Evolutionary conservation across 2,113 vertebrate species (phyloP), one percentile per base, ranked within the genome.

Genomic region (Rhadina sibilatrix): DNA sequence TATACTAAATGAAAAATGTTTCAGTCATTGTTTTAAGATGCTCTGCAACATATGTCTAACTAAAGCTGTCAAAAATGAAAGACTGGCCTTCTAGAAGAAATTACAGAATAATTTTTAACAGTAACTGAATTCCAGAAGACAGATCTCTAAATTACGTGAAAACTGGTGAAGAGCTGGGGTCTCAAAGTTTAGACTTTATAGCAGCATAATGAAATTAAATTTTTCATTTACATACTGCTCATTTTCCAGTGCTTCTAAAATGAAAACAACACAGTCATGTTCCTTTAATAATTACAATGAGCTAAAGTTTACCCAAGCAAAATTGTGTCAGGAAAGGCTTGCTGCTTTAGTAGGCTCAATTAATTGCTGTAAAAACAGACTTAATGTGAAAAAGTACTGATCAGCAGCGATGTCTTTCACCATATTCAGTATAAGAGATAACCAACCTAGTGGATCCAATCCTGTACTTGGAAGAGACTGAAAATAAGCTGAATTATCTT

Each of bases 401-500:
- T 46, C 53, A 82, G 49, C 57, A 94, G 53, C 31, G 79, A 52
- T 20, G 38, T 47, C 50, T 78, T 53, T 61, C 46, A 80, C 42
- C 18, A 23, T 1, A 63, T 8, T 50, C n/a, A 65, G 6, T 76
- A 61, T 63, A 61, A 80, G 56, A 90, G 74, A 83, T 11, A 91
- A 69, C 27, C 35, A 61, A 63, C 52, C 24, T 6, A 91, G 18
- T 16, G 38, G 20, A 70, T 77, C 53, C 40, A 90, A 53, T 23
- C 46, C 12, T 33, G 16, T 71, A 78, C 61, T 69, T 3, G 1
- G 42, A 65, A 82, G 61, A 88, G 49, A 74, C 12, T 47, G 69
- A 79, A 90, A 94, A 75, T 71, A 94, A 93, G 10, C 25, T 66
- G 47, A 78, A 92, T 60, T 75, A 83, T 49, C 80, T 83, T 68